These are phyloP conservation scores for Eptesicus fuscus DNA, from an alignment of 2,113 vertebrate genomes.

Conservation along the genomic window DNA sequence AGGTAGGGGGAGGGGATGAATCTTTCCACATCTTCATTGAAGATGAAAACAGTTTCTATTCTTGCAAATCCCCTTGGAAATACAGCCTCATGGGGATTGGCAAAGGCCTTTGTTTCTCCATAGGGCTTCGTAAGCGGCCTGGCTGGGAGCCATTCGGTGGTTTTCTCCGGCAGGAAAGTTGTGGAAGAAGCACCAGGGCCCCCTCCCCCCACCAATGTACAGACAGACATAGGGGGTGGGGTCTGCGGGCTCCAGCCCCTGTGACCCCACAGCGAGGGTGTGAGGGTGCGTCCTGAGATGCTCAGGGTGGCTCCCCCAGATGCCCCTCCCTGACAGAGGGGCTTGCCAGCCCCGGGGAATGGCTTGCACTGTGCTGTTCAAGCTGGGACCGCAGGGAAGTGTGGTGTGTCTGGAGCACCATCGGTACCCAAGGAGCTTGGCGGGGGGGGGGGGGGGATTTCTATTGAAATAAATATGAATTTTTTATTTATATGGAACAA, in stretches of 20 bases:
- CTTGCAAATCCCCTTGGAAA: conserved; percentile 57
- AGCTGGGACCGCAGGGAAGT: neutral
- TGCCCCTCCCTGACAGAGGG: neutral
- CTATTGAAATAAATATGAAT: conserved; percentile 11
- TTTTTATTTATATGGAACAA: neutral
- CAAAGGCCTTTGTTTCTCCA: conserved; percentile 35
- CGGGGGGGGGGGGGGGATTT: fast-evolving
- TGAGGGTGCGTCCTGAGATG: neutral
- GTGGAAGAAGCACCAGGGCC: neutral
- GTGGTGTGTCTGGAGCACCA: neutral
- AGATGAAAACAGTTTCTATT: conserved; percentile 66
- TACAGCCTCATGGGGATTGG: neutral
- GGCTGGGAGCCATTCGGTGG: conserved; percentile 36
- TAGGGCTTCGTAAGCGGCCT: conserved; percentile 2
- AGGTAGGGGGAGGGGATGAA: neutral
- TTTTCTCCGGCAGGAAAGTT: neutral
- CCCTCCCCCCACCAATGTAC: neutral
- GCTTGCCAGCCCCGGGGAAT: neutral
- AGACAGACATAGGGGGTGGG: neutral
- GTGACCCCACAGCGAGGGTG: too few relatives aligned
- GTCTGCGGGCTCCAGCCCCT: neutral
- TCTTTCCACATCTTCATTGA: conserved; percentile 41
- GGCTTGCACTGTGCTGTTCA: neutral
- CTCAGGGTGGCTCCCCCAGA: neutral
- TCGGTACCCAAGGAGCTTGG: neutral